These are phyloP conservation scores for Psittacara wagleri DNA, from an alignment of 2,113 vertebrate genomes.

Conservation along the genomic window DNA sequence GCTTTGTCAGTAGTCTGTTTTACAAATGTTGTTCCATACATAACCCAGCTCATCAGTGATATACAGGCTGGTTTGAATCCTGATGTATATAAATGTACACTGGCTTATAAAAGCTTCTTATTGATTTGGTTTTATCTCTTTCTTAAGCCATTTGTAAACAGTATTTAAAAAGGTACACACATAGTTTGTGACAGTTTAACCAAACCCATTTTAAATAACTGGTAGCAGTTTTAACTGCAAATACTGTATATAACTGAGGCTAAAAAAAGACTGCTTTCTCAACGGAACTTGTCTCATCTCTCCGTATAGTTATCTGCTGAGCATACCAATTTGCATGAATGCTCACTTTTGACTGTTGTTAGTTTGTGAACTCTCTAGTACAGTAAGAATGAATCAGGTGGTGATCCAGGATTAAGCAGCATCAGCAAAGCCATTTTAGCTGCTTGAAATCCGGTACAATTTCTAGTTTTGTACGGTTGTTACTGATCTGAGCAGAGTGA, in stretches of 20 bases:
- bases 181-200: not conserved
- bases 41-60: not conserved
- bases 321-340: not conserved
- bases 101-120: not conserved
- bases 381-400: not conserved
- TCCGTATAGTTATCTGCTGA: not conserved
- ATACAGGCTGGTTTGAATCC: not conserved
- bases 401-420: not conserved
- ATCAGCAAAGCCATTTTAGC: not conserved
- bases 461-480: not conserved
- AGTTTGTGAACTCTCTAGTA: not conserved
- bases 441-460: not conserved
- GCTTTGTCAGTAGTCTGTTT: slow-evolving; percentile 7
- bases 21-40: not conserved
- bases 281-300: not conserved
- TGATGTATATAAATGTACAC: not conserved
- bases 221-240: not conserved
- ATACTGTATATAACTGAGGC: not conserved
- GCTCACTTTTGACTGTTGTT: not conserved
- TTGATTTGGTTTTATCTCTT: not conserved
- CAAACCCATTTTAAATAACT: not conserved
- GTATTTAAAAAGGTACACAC: not conserved
- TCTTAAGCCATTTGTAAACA: not conserved
- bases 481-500: not conserved
- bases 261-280: not conserved